These are phyloP conservation scores for Oxyteleia sp. DNA, from an alignment of 2,888 invertebrate genomes.

Conservation along the genomic window DNA sequence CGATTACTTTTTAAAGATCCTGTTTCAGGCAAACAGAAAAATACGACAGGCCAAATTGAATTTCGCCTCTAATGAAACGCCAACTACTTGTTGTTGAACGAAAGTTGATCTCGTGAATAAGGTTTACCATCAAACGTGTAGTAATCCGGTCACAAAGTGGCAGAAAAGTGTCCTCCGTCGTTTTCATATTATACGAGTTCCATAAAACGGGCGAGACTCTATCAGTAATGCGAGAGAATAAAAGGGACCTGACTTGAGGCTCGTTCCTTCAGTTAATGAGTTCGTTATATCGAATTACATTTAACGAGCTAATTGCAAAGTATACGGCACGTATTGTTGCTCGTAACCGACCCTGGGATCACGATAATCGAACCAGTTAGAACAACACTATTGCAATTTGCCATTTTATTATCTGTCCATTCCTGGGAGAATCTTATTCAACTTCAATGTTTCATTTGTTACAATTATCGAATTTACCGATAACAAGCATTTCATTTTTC, in stretches of 20 bases:
- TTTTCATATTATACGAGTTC: conserved; percentile 43
- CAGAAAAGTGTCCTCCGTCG: conserved; percentile 33
- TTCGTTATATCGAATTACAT: conserved; percentile 57
- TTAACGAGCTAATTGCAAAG: conserved; percentile 54
- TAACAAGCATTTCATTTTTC: too few relatives aligned
- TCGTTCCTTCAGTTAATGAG: conserved; percentile 51
- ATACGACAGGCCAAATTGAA: too few relatives aligned
- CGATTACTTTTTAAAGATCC: too few relatives aligned
- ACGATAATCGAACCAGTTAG: conserved; percentile 42
- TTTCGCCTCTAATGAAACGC: conserved; percentile 8
- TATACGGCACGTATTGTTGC: conserved; percentile 49
- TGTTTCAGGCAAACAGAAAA: too few relatives aligned
- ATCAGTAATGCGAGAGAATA: conserved; percentile 25
- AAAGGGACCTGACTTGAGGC: conserved; percentile 20
- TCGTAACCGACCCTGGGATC: conserved; percentile 37
- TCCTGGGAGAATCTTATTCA: neutral
- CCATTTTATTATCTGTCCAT: conserved; percentile 21
- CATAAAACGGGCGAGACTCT: conserved; percentile 31
- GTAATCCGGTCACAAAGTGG: conserved; percentile 42
- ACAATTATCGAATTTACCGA: too few relatives aligned
- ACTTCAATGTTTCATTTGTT: neutral
- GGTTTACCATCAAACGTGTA: conserved; percentile 22
- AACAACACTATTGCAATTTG: conserved; percentile 4
- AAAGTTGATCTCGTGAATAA: conserved; percentile 10
- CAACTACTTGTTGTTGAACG: conserved; percentile 16